Base-by-base conservation (phyloP, 92 coral and sea anemone species). In the Palythoa grandiflora region DNA sequence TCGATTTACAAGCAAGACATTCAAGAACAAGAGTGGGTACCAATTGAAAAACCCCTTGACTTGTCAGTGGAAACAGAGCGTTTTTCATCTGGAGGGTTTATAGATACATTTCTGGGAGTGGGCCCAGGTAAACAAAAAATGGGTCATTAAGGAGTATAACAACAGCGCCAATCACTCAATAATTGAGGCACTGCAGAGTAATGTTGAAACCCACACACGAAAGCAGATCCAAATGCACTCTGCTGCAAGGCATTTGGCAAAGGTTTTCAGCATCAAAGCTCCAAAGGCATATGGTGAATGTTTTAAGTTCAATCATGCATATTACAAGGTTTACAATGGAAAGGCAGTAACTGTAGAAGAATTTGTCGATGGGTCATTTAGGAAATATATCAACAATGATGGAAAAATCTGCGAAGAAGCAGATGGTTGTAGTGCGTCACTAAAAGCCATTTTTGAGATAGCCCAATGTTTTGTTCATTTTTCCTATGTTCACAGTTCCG, bases 211-310 rank as follows among this genome's bases (percentile, higher is more conserved):
- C 81, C 93, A 87, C 16, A 78, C 87, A 10, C 84, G 84, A 10
- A 87, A 90, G 16, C 93, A 87, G 57, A 77, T 90, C 2, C 90
- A 90, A 19, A 90, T 90, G 85, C 93, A 87, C 52, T 80, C 39
- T 13, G 89, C 53, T 54, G 90, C 93, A 61, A 80, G 91, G 84
- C 93, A 87, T 16, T 60, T 91, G n/a, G 51, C 93, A 11, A 91
- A 87, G 1, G 73, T 60, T 20, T 91, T 91, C 9, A 17, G 40
- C 4, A 14, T 40, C 3, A 91, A 87, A 55, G 93, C 63, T 80
- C 90, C 88, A 9, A 19, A 73, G 75, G 86, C 3, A 16, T 87
- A 83, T 83, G 93, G 91, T 1, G 38, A 91, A 47, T 91, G 91
- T 76, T 91, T 91, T 65, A 75, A 63, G 2, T 91, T 79, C 53